Percentiles rank a stretch among this genome's conserved stretches.
Conservation (phyloP, 2,797 vertebrate species). For the Hemibagrus guttatus region DNA sequence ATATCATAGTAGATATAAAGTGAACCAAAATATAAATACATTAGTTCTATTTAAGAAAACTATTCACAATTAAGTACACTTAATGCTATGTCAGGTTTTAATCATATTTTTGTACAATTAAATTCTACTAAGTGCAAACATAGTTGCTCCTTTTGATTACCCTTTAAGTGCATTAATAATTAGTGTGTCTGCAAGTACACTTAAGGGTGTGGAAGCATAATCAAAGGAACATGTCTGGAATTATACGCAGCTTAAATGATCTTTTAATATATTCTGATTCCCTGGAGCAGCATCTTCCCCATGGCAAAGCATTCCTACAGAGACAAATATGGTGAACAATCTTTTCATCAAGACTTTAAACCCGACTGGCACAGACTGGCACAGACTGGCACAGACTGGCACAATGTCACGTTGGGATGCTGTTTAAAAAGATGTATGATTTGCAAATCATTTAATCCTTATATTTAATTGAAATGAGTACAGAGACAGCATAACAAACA, state of each 20-base stretch:
- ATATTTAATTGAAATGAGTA: too few species aligned
- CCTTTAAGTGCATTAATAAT: not conserved
- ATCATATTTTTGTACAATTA: not conserved
- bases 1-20: not conserved
- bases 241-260: not conserved
- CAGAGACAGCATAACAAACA: too few species aligned
- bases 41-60: not conserved
- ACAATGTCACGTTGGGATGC: not conserved
- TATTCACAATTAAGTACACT: not conserved
- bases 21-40: not conserved
- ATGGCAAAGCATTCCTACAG: not conserved
- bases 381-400: not conserved
- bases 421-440: too few species aligned
- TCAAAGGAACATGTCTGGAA: not conserved
- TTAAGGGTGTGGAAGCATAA: not conserved
- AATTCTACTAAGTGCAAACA: not conserved
- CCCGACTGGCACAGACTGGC: not conserved
- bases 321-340: not conserved
- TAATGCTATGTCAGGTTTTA: not conserved
- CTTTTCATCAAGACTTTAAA: not conserved
- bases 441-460: too few species aligned
- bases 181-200: not conserved
- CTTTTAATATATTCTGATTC: constrained; percentile 1
- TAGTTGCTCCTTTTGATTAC: not conserved
- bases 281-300: not conserved